Evolutionary conservation across 2,888 invertebrate species (phyloP), one percentile per base, ranked within the genome.

Genomic region (Latrodectus hesperus): DNA sequence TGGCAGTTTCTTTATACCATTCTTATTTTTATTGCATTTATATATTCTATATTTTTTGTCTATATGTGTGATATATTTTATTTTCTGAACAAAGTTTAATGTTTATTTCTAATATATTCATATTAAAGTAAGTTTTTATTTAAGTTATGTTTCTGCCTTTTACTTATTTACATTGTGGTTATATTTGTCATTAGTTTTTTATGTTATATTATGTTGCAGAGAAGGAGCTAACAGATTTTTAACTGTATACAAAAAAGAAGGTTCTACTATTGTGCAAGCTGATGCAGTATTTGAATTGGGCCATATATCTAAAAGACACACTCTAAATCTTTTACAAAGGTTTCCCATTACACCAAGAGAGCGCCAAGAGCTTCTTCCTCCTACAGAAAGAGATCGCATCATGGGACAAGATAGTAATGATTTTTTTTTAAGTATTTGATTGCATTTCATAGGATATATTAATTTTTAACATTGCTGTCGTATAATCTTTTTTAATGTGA

Each of bases 311-410:
- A 93, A 94, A 14, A 94, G 94, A 89, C 94, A 94, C 79, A 94
- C 95, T 88, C 93, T 93, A 0, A 94, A 93, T 90, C 92, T 96
- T 67, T 93, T 95, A 74, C 94, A 94, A 90, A 93, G 94, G 11
- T 95, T 94, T 91, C 96, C 96, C 0, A 93, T 96, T 70, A 95
- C 95, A 6, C 94, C 93, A 88, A 94, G 94, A 90, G 96, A 96
- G 92, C 94, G 95, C 80, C 95, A 95, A 90, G 96, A 96, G 89
- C 92, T 96, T 53, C 93, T 94, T 88, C 95, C 72, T 94, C 94
- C 0, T 64, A 94, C 94, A 0, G 95, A 96, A 91, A 94, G 95
- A 90, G 95, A 95, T 90, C 92, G 94, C 73, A 93, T 94, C 88
- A 70, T 81, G 52, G 75, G 86, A 64, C 90, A 86, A 79, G 88